A percentile compares a stretch with the other conserved stretches of the same genome.
Conservation (phyloP, 2,113 vertebrate genomes). For the Dolichotis patagonum region DNA sequence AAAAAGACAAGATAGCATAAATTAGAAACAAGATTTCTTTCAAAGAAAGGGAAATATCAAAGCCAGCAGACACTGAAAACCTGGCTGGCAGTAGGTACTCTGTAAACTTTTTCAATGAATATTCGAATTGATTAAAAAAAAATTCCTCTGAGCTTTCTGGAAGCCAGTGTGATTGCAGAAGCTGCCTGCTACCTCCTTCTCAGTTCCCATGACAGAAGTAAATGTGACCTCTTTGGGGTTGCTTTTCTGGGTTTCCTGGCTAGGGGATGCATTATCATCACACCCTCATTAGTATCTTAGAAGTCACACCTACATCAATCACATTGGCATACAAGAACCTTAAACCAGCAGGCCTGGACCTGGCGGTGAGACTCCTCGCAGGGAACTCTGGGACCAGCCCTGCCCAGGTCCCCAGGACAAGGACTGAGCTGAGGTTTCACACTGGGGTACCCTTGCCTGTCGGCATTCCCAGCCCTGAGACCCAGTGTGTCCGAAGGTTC, state of each 20-base stretch:
- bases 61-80: background rate
- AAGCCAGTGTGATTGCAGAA: background rate
- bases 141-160: background rate
- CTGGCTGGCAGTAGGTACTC: background rate
- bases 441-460: background rate
- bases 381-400: background rate
- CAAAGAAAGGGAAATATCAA: background rate
- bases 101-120: slow-evolving; percentile 48
- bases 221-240: background rate
- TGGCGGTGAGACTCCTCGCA: too few species aligned
- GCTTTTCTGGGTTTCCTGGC: slow-evolving; percentile 38
- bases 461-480: background rate
- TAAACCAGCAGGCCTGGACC: background rate
- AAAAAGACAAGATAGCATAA: slow-evolving; percentile 63
- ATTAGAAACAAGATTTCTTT: slow-evolving; percentile 38
- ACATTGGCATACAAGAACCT: background rate
- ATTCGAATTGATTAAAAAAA: background rate
- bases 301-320: background rate
- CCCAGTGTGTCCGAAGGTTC: background rate
- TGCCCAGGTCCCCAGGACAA: background rate
- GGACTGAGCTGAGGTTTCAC: background rate
- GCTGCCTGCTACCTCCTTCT: background rate
- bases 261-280: background rate
- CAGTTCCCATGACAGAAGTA: slow-evolving; percentile 7
- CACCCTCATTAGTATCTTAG: slow-evolving; percentile 16